Base-by-base conservation (phyloP, 1,140 invertebrate species). In the Trichonephila inaurata region DNA sequence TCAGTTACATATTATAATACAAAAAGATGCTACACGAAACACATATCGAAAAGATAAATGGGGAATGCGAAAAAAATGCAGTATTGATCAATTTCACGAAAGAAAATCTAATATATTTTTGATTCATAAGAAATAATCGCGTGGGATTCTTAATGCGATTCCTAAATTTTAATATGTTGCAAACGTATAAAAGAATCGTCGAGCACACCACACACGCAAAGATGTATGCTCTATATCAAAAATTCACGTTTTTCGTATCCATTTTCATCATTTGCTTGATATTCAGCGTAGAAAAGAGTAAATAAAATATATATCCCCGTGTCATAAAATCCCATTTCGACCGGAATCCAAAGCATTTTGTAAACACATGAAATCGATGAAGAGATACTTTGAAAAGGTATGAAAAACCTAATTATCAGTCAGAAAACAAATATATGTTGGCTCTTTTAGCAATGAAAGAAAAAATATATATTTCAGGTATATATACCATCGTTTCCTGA, bases 341-440 rank as follows among this genome's bases (percentile, higher is more conserved):
- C n/a, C 66, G 24, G 66, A 8, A 28, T 69, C 66, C 7, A 24
- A n/a, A 69, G 66, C 21, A 69, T 69, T 69, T 69, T 69, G 24
- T 69, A 69, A 66, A 69, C 66, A 24, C 24, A 24, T n/a, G 66
- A 69, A 69, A 69, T 69, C 6, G 6, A 7, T 24, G 24, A 28
- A 12, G n/a, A 21, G 21, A 14, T 24, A 12, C 14, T 69, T 7
- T 14, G 8, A 69, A 24, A 0, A 69, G 66, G 21, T 69, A 69
- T 69, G 66, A 69, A 69, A 69, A 69, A 69, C 24, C 66, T 69
- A 69, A 69, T 69, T 69, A 69, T 69, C 66, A 69, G 66, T 4
- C n/a, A 69, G 24, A 24, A 14, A 69, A 69, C n/a, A 69, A 69
- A 69, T 69, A 24, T 24, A 24, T 14, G 66, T 24, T 69, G 66